Conservation (phyloP, 2,888 invertebrate species). For the Drosophila longiperda region DNA sequence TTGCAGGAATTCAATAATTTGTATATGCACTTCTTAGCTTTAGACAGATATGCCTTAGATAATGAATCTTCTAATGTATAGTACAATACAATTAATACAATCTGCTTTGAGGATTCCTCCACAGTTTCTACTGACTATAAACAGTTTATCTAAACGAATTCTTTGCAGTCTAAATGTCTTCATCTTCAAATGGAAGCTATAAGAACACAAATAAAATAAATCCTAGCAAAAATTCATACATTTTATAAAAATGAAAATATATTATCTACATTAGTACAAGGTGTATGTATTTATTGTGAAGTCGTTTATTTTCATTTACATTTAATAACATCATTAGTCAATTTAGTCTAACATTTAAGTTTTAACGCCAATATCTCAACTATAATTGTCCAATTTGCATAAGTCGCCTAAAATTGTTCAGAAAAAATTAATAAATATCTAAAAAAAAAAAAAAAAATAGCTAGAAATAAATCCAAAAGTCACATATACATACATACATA, state of each 20-base stretch:
- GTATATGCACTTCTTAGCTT: background rate
- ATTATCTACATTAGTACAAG: fast-evolving
- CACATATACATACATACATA: background rate
- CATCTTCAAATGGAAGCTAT: no score
- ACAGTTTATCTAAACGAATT: background rate
- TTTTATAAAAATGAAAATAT: background rate
- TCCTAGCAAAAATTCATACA: background rate
- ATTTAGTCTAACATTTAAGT: background rate
- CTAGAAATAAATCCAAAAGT: background rate
- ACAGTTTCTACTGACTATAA: background rate
- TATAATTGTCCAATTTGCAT: background rate
- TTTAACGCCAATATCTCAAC: background rate
- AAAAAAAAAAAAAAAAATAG: background rate
- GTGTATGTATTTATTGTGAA: background rate
- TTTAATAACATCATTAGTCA: background rate
- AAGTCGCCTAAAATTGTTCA: background rate
- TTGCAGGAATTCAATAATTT: background rate
- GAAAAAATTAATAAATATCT: background rate
- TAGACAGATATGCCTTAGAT: background rate
- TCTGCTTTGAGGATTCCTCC: background rate
- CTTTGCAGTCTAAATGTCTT: background rate
- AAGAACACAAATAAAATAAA: background rate
- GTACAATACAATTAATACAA: background rate
- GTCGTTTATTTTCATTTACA: background rate
- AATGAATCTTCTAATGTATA: background rate